Evolutionary conservation across 2,797 vertebrate species (phyloP), one percentile per base, ranked within the genome.

Genomic region (Percopsis omiscomaycus): DNA sequence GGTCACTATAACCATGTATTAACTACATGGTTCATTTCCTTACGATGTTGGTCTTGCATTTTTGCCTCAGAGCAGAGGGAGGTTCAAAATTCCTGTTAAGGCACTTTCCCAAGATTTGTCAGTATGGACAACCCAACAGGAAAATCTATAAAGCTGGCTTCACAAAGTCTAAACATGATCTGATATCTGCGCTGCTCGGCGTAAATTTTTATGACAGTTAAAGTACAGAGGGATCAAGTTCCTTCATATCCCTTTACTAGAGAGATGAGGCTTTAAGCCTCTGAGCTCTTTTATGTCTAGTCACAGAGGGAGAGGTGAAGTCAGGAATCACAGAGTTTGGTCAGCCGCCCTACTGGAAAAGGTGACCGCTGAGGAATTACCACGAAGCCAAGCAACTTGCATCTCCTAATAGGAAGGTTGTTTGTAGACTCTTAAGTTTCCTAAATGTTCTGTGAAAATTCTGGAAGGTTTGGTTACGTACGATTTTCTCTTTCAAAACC

Each of bases 111-210:
- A 81, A 71, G 53, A 61, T 64, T 78, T 79, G 64, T 56, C 64
- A 78, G 67, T 32, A 69, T 71, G 55, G 16, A 49, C 63, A 68
- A 57, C 61, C 70, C 76, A 29, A 59, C 68, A 76, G 81, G 81
- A 81, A 73, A 82, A 82, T 83, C 78, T 71, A 81, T 89, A 82
- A 89, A 88, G 83, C 63, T 13, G 71, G 69, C 83, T 86, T 87
- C 81, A 84, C 78, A 83, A 84, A 74, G 64, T 66, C 77, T 62
- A 71, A 84, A 84, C 73, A 73, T 51, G 74, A 86, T 60, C 70
- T 51, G 78, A 81, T 86, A 80, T 84, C 79, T 84, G 77, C 60
- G 69, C 56, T 9, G 77, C 79, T 84, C 53, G 56, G 67, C 78
- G 79, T 88, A 79, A 64, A 16, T 69, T 89, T 89, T 89, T 87